Percentiles rank a stretch among this genome's conserved stretches.
Evolutionary conservation across 1,140 invertebrate genomes (phyloP).

Genomic region (Drosophila tani): DNA sequence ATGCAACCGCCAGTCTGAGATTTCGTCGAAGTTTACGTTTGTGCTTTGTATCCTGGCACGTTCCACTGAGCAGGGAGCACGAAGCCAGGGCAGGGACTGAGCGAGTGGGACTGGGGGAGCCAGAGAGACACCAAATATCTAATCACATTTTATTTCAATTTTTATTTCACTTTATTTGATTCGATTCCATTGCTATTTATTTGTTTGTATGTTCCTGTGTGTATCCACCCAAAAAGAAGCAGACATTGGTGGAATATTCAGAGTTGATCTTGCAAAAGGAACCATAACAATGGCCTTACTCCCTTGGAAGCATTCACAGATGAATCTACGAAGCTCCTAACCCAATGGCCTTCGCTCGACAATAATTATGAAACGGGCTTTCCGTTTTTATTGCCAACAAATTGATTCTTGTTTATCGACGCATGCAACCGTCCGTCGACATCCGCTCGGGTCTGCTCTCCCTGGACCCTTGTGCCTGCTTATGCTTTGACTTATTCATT

Average conservation of each 20-base stretch:
- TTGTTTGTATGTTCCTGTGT: conserved; percentile 29
- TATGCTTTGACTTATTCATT: conserved; percentile 39
- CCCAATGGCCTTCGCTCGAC: not conserved
- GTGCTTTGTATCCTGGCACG: conserved; percentile 54
- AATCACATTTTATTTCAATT: conserved; percentile 77
- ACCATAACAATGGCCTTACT: conserved; percentile 1
- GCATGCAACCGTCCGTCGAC: conserved; percentile 31
- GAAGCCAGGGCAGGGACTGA: not conserved
- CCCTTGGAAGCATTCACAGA: not conserved
- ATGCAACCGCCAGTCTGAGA: conserved; percentile 65
- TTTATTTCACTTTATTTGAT: conserved; percentile 76
- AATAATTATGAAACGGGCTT: conserved; percentile 14
- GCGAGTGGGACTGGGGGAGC: not conserved
- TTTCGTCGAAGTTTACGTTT: conserved; percentile 60
- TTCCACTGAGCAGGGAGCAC: conserved; percentile 22
- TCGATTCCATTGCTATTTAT: conserved; percentile 61
- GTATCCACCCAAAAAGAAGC: not conserved
- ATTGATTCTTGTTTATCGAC: conserved; percentile 71
- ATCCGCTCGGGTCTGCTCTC: not conserved
- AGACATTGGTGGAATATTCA: not conserved
- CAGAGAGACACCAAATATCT: conserved; percentile 38
- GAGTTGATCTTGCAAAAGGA: not conserved
- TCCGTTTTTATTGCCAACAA: conserved; percentile 38
- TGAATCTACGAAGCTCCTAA: not conserved
- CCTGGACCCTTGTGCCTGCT: not conserved